Conservation (phyloP, 2,888 invertebrate species). For the Hoplodrina ambigua region DNA sequence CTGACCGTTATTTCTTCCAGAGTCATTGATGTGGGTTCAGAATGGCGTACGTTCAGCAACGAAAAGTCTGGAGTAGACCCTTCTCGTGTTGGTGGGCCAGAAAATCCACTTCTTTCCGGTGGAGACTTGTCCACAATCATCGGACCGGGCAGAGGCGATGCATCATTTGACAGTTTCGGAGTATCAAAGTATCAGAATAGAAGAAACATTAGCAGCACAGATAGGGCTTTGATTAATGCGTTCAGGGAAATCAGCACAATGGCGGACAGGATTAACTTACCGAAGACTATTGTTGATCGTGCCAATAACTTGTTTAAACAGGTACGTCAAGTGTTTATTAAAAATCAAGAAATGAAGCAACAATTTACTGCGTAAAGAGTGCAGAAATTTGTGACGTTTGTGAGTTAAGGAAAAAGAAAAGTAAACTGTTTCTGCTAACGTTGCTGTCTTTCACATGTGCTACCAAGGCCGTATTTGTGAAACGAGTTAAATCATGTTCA, state of each 20-base stretch:
- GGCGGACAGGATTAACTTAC: conserved; percentile 99
- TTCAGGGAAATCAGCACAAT: conserved; percentile 99
- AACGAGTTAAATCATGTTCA: conserved; percentile 21
- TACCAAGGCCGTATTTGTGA: conserved; percentile 36
- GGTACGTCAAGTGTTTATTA: conserved; percentile 81
- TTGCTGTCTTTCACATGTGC: conserved; percentile 15
- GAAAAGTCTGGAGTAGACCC: conserved; percentile 99
- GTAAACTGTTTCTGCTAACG: conserved; percentile 2
- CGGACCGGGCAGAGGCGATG: conserved; percentile 93
- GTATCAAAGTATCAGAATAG: conserved; percentile 94
- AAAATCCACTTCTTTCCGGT: conserved; percentile 98
- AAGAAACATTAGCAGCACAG: conserved; percentile 96
- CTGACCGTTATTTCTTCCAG: conserved; percentile 85
- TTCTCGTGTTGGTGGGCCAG: conserved; percentile 99
- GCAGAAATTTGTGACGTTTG: background rate
- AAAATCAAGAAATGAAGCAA: background rate
- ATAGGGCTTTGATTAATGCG: conserved; percentile 98
- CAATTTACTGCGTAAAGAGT: background rate
- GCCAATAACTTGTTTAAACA: conserved; percentile 99
- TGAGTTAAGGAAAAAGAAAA: background rate
- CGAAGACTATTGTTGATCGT: conserved; percentile 98
- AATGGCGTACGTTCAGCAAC: conserved; percentile 99
- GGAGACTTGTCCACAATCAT: conserved; percentile 99
- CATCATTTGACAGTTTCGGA: conserved; percentile 97
- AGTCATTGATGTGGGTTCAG: conserved; percentile 99